Conservation (phyloP, 2,113 vertebrate species). For the Terrapene triunguis region DNA sequence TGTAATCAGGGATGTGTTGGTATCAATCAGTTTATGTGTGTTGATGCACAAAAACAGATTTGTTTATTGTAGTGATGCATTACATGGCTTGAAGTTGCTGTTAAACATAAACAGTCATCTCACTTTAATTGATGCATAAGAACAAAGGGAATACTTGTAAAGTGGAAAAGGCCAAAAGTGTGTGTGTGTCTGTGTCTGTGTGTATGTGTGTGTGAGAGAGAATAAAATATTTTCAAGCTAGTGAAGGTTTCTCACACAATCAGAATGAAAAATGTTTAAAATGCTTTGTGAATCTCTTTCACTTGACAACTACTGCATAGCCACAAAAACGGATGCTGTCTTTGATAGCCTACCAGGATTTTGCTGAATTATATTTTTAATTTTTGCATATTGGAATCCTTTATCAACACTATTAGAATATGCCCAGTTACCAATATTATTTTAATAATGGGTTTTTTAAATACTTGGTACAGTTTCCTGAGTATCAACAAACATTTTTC, state of each 20-base stretch:
- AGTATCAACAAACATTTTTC: background rate
- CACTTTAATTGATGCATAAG: background rate
- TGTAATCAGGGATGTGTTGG: background rate
- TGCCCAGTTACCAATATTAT: no score
- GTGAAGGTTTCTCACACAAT: background rate
- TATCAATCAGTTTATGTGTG: background rate
- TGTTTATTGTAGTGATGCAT: background rate
- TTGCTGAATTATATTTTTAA: background rate
- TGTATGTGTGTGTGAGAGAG: no score
- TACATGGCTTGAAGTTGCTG: background rate
- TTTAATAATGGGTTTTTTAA: background rate
- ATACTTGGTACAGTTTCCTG: background rate
- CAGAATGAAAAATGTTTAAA: background rate
- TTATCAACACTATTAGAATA: background rate
- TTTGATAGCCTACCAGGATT: background rate
- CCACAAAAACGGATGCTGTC: background rate
- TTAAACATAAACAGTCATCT: background rate
- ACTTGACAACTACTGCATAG: background rate
- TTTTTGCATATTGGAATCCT: background rate
- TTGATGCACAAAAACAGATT: background rate
- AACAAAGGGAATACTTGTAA: background rate
- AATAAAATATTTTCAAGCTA: background rate
- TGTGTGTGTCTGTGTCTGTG: background rate
- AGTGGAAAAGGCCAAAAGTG: background rate
- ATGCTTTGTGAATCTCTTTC: background rate